Percentiles rank a stretch among this genome's conserved stretches.
Conservation (phyloP, 2,113 vertebrate species). For the Sinocyclocheilus grahami region DNA sequence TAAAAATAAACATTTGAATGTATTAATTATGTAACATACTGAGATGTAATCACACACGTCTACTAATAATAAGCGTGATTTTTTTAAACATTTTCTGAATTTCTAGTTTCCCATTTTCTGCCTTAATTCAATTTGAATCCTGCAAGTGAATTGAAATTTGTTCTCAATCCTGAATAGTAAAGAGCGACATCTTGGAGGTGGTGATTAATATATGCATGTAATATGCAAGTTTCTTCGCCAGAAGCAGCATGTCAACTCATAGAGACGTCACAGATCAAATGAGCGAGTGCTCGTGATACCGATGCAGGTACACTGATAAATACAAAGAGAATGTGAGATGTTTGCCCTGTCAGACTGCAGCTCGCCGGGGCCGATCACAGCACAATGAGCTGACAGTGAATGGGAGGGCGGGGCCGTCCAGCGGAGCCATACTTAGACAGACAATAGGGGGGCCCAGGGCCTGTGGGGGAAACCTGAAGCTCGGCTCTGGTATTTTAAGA, state of each 20-base stretch:
- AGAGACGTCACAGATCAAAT: neutral
- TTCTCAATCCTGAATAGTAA: neutral
- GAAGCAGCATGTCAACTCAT: neutral
- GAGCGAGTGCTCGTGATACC: neutral
- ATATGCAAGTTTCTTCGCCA: neutral
- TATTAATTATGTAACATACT: too few relatives aligned
- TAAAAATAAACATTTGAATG: neutral
- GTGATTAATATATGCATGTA: neutral
- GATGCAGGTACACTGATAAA: neutral
- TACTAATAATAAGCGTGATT: neutral
- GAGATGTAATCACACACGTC: too few relatives aligned
- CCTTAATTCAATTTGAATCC: too few relatives aligned
- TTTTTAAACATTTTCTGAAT: too few relatives aligned
- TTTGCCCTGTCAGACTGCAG: too few relatives aligned
- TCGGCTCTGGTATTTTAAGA: constrained; percentile 81
- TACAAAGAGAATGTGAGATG: constrained; percentile 42
- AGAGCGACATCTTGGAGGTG: neutral
- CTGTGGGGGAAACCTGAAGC: constrained; percentile 81
- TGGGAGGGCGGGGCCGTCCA: constrained; percentile 66
- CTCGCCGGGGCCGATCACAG: neutral
- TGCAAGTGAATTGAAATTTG: too few relatives aligned
- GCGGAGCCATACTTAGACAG: constrained; percentile 77
- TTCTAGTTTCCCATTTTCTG: too few relatives aligned
- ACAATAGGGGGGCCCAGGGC: constrained; percentile 77
- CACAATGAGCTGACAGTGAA: constrained; percentile 75